Conservation (phyloP, 2,888 invertebrate species). For the Diarsia brunnea region DNA sequence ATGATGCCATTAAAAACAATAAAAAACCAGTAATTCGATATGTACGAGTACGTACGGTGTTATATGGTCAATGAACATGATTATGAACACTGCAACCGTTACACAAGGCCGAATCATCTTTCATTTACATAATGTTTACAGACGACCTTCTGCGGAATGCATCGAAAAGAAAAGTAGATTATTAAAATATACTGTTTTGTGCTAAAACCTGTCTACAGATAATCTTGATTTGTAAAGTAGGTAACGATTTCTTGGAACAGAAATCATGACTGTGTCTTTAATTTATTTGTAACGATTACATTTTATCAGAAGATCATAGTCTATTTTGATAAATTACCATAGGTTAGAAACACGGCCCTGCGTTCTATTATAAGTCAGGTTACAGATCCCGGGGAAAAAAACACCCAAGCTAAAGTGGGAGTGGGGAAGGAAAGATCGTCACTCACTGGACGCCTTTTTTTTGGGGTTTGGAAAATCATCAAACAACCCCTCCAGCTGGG, state of each 20-base stretch:
- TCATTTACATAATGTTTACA: conserved; percentile 40
- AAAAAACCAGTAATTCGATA: conserved; percentile 28
- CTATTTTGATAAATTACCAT: no score
- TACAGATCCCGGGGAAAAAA: no score
- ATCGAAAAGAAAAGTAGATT: conserved; percentile 14
- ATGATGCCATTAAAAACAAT: conserved; percentile 23
- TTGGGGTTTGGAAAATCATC: no score
- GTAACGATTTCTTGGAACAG: not conserved
- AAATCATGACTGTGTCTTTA: not conserved
- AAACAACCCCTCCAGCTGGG: no score
- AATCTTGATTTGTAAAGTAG: not conserved
- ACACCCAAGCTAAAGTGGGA: not conserved
- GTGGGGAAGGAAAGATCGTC: not conserved
- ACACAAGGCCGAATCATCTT: conserved; percentile 48
- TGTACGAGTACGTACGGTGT: conserved; percentile 7
- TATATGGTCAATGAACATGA: conserved; percentile 35
- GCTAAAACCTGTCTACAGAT: not conserved
- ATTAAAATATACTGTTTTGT: not conserved
- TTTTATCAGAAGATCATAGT: not conserved
- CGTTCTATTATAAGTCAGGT: no score
- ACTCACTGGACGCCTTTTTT: not conserved
- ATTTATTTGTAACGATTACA: not conserved
- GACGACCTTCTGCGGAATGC: conserved; percentile 35
- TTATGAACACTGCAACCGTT: conserved; percentile 36
- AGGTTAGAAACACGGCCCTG: no score